Evolutionary conservation across 2,113 vertebrate species (phyloP), one percentile per base, ranked within the genome.

Genomic region (Aspidoscelis tigris): DNA sequence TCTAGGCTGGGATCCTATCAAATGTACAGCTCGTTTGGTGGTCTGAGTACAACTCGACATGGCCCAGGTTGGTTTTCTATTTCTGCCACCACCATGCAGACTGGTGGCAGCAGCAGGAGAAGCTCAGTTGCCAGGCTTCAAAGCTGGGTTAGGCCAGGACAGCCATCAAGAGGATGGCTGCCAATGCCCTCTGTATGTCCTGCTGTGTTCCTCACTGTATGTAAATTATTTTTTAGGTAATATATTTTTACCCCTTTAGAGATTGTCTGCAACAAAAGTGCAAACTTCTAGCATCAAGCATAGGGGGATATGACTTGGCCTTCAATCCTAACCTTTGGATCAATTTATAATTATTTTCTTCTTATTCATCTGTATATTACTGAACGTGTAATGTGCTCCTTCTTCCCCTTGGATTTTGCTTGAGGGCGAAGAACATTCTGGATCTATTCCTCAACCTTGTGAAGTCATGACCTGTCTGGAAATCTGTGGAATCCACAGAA

Each of bases 401-500:
- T 44, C 20, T 88, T 79, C 84, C 33, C 81, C 2, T 0, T 74
- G 53, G 55, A 76, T 61, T 84, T 66, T 50, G 47, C 18, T 44
- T 20, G 43, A 80, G 58, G 79, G 47, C 88, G 80, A 3, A 20
- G 0, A 81, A 81, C 82, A 81, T 33, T 20, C 11, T 69, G 41
- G 65, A 26, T 66, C 41, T 76, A 7, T 12, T 41, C 73, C 14
- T 65, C 12, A 8, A 86, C 0, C 53, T 70, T 84, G 85, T 81
- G 82, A 87, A 85, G 61, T 53, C 22, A 66, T 73, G 65, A 61
- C 26, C 73, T 70, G 76, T 3, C 68, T 85, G 50, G 55, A 69
- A 91, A 88, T 44, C 64, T 81, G 75, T 39, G 8, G 65, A 86
- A 33, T 26, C 77, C 78, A 68, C 39, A 80, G 7, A 39, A 83